These are phyloP conservation scores for Sebastes wilsoni DNA, from an alignment of 2,797 vertebrate species.

Conservation along the genomic window DNA sequence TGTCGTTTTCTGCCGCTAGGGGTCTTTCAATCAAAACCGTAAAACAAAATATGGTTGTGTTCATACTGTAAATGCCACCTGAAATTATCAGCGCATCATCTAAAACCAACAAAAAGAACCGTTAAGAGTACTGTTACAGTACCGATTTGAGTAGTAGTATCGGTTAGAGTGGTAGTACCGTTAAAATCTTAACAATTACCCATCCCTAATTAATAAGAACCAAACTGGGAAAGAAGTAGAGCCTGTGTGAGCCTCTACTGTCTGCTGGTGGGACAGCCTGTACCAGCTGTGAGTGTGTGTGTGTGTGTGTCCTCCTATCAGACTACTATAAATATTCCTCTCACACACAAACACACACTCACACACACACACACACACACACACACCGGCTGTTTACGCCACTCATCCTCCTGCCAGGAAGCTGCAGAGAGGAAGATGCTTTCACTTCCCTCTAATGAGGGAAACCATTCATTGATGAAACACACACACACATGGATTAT, in stretches of 20 bases:
- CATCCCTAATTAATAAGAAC: no score
- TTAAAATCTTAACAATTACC: no score
- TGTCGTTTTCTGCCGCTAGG: no score
- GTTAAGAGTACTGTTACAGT: no score
- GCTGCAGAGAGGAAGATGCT: constrained; percentile 9
- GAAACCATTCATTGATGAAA: not conserved
- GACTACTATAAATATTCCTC: constrained; percentile 44
- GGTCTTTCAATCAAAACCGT: no score
- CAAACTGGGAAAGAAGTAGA: no score
- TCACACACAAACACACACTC: not conserved
- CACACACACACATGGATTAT: not conserved
- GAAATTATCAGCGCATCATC: no score
- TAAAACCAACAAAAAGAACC: no score
- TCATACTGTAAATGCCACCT: no score
- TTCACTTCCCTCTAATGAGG: constrained; percentile 20
- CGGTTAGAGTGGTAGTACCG: no score
- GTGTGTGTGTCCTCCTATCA: constrained; percentile 7
- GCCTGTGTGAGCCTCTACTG: not conserved
- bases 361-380: not conserved
- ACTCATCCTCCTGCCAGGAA: constrained; percentile 30
- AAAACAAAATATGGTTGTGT: no score
- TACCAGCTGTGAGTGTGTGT: constrained; percentile 5
- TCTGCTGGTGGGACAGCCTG: not conserved
- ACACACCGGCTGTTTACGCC: constrained; percentile 12
- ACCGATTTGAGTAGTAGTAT: no score